Evolutionary conservation across 2,888 invertebrate genomes (phyloP), one percentile per base, ranked within the genome.

Genomic region (Strigamia transsilvanica): DNA sequence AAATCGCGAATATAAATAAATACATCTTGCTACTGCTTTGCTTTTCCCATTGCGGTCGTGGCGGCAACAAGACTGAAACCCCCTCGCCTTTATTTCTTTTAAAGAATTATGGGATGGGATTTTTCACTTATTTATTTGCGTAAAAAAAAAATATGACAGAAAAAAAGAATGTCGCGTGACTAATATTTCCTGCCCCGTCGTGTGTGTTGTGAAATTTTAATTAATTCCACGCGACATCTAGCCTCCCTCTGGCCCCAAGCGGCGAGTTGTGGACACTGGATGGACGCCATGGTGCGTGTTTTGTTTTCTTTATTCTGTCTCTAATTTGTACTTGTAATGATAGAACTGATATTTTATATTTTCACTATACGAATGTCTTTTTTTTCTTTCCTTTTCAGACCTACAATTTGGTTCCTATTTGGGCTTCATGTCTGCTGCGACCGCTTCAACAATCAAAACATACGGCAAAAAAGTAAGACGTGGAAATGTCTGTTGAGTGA

Each of bases 181-280:
- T 56, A 18, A 56, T 56, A 18, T 56, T 18, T 56, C 56, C 56
- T 56, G 56, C 18, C 56, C 18, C 56, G 56, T 56, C 56, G 56
- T 56, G 56, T 56, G 56, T 18, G 56, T 18, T 18, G 56, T 56
- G 56, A 56, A 56, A 56, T 56, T 56, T 56, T 56, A n/a, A 56
- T 56, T 56, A 56, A 56, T 56, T 56, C 56, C 56, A 56, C 56
- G 56, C 56, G 56, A 56, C 56, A 56, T 56, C 56, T 56, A 56
- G 56, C n/a, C 56, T 56, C 56, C 56, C 56, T 56, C 56, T 56
- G 18, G 18, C 18, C 56, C 18, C 18, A 56, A 18, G 56, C 56
- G 18, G 56, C 9, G 56, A 56, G 6, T 56, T 56, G 56, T 56
- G 56, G 56, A 56, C 56, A 56, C 56, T 56, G 56, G 56, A 18